Evolutionary conservation across 1,140 invertebrate species (phyloP), one percentile per base, ranked within the genome.

Genomic region (Drosophila triauraria): DNA sequence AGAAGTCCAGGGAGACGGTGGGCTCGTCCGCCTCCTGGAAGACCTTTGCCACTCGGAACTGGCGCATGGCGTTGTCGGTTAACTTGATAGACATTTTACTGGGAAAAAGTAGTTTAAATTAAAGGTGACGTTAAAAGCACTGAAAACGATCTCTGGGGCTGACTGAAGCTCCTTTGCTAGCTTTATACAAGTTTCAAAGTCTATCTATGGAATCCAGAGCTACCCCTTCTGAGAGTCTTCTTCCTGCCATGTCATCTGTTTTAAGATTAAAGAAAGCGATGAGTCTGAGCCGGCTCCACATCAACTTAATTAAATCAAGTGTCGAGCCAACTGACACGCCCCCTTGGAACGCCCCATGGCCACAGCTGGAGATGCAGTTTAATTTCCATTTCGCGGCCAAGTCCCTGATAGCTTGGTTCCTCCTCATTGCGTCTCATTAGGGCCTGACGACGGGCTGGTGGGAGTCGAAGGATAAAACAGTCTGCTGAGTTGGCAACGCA

Each of bases 271-370:
- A 60, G 17, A 15, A 38, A 50, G n/a, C 13, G 17, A 54, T 46
- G 32, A 35, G 10, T 35, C 32, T 0, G 32, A 2, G 32, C 46
- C 60, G 44, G 17, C 48, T 13, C 12, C 44, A 44, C 59, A 54
- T 67, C 51, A 69, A 75, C 68, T 83, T 80, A 77, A 87, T 87
- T 83, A 83, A 87, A 88, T 87, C 61, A 88, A 87, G 76, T 58
- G 47, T 56, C 53, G 32, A 57, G 65, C 44, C 47, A 9, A 25
- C 47, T 47, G 74, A 25, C 62, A 75, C 70, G 59, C 75, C 82
- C 70, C 71, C 30, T n/a, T 47, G 3, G 27, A 44, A 32, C 79
- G 50, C 75, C 79, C 79, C 67, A 61, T 43, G 32, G 44, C 15
- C 53, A 35, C 75, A 57, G 75, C 57, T 54, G 43, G 40, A 35